Evolutionary conservation across 1,140 invertebrate species (phyloP).

Genomic region (Platyscapa corneri): DNA sequence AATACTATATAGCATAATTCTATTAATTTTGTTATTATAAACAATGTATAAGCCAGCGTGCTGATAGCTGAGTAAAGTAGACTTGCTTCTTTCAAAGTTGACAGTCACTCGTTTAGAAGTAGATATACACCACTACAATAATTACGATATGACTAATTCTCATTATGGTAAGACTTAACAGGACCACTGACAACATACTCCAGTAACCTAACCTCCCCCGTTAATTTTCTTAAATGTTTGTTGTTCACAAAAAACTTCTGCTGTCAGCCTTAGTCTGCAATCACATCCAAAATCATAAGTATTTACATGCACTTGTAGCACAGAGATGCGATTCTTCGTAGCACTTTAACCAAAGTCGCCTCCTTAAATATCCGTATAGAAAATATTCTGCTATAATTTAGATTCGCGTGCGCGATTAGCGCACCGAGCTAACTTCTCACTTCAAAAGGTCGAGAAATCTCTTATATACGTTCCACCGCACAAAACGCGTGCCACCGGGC

Average conservation of each 20-base stretch:
- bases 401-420: too few relatives aligned
- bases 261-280: neutral
- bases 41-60: neutral
- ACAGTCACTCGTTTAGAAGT: neutral
- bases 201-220: neutral
- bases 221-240: neutral
- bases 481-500: neutral
- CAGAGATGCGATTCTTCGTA: neutral
- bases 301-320: neutral
- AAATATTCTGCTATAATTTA: too few relatives aligned
- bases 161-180: neutral
- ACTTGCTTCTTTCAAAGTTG: neutral
- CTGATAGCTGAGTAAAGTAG: neutral
- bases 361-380: too few relatives aligned
- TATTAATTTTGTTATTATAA: too few relatives aligned
- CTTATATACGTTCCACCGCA: too few relatives aligned
- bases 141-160: constrained; percentile 7
- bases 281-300: neutral
- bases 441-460: too few relatives aligned
- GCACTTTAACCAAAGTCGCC: neutral
- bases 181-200: neutral
- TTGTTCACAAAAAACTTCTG: neutral
- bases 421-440: too few relatives aligned
- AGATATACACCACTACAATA: neutral
- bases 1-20: too few relatives aligned